These are phyloP conservation scores for Himalopsyche japonica DNA, from an alignment of 2,888 invertebrate genomes.

Conservation along the genomic window DNA sequence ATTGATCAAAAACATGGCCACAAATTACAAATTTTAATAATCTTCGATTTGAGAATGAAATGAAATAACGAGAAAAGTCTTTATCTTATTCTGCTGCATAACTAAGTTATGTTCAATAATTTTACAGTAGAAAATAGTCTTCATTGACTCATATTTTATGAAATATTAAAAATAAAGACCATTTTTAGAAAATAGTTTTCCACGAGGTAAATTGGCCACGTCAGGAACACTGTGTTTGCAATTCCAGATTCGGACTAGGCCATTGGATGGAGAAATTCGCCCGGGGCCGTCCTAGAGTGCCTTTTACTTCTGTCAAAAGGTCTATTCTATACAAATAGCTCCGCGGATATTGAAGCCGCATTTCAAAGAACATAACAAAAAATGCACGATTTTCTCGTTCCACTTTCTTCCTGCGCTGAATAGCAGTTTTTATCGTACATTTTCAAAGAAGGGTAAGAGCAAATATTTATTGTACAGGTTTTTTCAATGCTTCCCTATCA, in stretches of 20 bases:
- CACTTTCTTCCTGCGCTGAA: background rate
- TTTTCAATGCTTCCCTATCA: background rate
- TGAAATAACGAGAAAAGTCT: too few relatives aligned
- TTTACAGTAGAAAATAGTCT: too few relatives aligned
- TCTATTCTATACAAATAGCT: background rate
- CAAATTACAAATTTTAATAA: too few relatives aligned
- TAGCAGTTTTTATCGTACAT: background rate
- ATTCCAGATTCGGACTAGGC: background rate
- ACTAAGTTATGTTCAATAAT: too few relatives aligned
- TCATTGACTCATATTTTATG: too few relatives aligned
- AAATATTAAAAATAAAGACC: background rate
- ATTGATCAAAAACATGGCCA: too few relatives aligned
- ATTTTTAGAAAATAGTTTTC: background rate
- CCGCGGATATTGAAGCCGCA: background rate
- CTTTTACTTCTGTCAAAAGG: background rate
- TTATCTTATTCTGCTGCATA: too few relatives aligned
- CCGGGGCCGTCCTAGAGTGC: background rate
- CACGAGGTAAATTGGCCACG: background rate
- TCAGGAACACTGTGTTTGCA: background rate
- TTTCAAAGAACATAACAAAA: background rate
- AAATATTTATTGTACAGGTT: background rate
- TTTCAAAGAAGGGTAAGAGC: background rate
- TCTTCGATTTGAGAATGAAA: too few relatives aligned
- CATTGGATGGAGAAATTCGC: background rate
- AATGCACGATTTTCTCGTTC: background rate